These are phyloP conservation scores for Oconnorella tubifera DNA, from an alignment of 2,888 invertebrate species.

Conservation along the genomic window DNA sequence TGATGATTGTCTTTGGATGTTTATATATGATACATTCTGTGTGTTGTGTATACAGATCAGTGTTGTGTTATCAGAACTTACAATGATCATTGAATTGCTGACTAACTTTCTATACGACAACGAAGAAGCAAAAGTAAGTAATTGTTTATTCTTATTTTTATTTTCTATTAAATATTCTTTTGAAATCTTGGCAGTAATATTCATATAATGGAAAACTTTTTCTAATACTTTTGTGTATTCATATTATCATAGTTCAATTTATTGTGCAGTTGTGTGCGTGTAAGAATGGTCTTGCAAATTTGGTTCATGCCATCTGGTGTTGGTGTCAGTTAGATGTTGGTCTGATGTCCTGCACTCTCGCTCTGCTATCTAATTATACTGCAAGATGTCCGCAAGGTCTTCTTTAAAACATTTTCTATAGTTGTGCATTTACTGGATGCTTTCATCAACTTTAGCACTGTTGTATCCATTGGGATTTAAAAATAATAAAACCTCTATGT, in stretches of 20 bases:
- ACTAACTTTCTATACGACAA: slow-evolving; percentile 47
- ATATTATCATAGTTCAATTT: neutral
- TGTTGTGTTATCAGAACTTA: slow-evolving; percentile 42
- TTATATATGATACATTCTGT: too few relatives aligned
- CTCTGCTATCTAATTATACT: slow-evolving; percentile 44
- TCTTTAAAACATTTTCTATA: too few relatives aligned
- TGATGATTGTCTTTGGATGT: too few relatives aligned
- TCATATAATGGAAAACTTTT: too few relatives aligned
- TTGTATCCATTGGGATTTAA: too few relatives aligned
- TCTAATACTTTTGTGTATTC: neutral
- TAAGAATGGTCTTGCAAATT: slow-evolving; percentile 43
- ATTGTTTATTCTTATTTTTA: too few relatives aligned
- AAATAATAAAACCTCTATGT: too few relatives aligned
- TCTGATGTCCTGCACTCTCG: slow-evolving; percentile 42
- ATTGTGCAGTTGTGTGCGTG: slow-evolving; percentile 46
- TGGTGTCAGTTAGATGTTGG: slow-evolving; percentile 46
- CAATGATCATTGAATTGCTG: slow-evolving; percentile 46
- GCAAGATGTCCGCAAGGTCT: slow-evolving; percentile 48
- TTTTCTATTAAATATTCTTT: too few relatives aligned
- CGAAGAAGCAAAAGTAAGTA: slow-evolving; percentile 46
- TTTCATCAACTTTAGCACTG: too few relatives aligned
- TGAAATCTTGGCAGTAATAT: too few relatives aligned
- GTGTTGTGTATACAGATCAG: too few relatives aligned
- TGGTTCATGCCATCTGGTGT: slow-evolving; percentile 48
- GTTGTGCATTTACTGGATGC: too few relatives aligned